These are phyloP conservation scores for Excalfactoria chinensis DNA, from an alignment of 2,113 vertebrate genomes.

Conservation along the genomic window DNA sequence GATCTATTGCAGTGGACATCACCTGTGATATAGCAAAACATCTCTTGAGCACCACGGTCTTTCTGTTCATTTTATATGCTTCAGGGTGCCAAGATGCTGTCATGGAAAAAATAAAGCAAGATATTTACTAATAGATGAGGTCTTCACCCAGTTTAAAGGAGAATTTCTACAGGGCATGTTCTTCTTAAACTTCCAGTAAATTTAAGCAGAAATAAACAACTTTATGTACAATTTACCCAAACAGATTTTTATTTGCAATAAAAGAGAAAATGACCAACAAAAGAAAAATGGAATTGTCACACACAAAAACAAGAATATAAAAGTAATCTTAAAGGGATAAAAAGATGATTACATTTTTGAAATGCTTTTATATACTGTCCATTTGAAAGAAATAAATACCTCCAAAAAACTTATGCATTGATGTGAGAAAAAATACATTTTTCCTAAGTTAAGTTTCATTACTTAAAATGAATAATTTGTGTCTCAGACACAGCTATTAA, in stretches of 20 bases:
- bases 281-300: slow-evolving; percentile 22
- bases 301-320: slow-evolving; percentile 11
- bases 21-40: neutral
- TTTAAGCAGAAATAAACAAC: slow-evolving; percentile 71
- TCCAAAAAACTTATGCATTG: slow-evolving; percentile 3
- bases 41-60: neutral
- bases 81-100: neutral
- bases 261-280: slow-evolving; percentile 48
- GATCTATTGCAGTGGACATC: neutral
- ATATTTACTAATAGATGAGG: neutral
- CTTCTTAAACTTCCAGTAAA: slow-evolving; percentile 29
- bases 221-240: slow-evolving; percentile 73
- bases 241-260: slow-evolving; percentile 73
- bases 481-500: slow-evolving; percentile 42
- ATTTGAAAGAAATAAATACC: slow-evolving; percentile 58
- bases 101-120: neutral
- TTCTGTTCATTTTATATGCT: neutral
- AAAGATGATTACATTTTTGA: neutral
- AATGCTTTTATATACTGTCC: slow-evolving; percentile 48
- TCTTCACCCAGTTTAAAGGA: neutral
- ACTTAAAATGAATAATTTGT: slow-evolving; percentile 28
- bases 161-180: neutral
- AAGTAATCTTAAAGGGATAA: slow-evolving; percentile 36
- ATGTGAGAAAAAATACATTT: slow-evolving; percentile 19
- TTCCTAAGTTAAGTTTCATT: slow-evolving; percentile 29